These are phyloP conservation scores for Drosophila pandora DNA, from an alignment of 1,140 invertebrate species.

Conservation along the genomic window DNA sequence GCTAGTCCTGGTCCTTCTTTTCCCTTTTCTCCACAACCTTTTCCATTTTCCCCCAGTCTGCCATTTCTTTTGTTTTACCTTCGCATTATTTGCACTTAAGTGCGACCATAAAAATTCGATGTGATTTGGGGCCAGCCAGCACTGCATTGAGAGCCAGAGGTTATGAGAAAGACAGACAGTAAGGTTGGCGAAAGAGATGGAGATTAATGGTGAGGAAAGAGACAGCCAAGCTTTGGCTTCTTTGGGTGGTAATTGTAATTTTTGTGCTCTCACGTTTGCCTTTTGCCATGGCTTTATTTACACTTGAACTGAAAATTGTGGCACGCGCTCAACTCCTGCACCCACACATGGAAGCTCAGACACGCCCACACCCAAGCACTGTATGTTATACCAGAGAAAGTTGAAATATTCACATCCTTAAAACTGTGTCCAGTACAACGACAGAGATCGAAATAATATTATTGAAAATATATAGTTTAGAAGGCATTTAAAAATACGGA, in stretches of 20 bases:
- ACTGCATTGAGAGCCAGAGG: background rate
- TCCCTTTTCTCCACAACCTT: constrained; percentile 2
- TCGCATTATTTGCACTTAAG: constrained; percentile 59
- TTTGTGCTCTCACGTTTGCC: constrained; percentile 55
- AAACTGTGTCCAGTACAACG: too few relatives aligned
- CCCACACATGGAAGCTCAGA: constrained; percentile 1
- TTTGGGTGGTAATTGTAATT: constrained; percentile 67
- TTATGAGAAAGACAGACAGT: background rate
- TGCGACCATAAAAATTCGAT: constrained; percentile 57
- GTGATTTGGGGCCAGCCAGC: constrained; percentile 34
- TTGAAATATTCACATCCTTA: too few relatives aligned
- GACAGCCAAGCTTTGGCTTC: background rate
- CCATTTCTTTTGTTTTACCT: constrained; percentile 39
- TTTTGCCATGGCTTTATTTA: constrained; percentile 66
- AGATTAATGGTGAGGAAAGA: constrained; percentile 3
- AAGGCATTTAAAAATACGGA: too few relatives aligned
- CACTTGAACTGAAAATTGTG: constrained; percentile 68
- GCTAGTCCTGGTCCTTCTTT: constrained; percentile 12
- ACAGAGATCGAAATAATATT: too few relatives aligned
- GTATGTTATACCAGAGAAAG: too few relatives aligned
- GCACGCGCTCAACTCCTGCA: constrained; percentile 36
- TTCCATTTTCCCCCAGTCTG: background rate
- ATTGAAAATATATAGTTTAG: too few relatives aligned
- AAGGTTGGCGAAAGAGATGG: background rate
- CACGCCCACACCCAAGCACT: background rate